Conservation (phyloP, 2,113 vertebrate genomes). For the Coregonus clupeaformis region DNA sequence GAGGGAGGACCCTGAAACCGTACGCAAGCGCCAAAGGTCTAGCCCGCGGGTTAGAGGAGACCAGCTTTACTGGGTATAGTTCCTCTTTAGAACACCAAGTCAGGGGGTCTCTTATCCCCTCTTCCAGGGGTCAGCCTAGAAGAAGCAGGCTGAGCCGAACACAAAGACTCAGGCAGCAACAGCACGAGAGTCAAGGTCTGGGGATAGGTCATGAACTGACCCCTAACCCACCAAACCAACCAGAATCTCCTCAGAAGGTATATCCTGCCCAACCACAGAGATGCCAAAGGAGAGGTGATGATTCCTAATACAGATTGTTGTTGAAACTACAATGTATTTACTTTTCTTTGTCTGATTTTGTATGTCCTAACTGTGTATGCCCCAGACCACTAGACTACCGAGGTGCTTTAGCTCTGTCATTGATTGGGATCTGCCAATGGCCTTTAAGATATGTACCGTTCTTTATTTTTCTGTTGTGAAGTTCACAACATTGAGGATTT, state of each 20-base stretch:
- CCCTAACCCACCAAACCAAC: neutral
- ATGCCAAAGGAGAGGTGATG: conserved; percentile 20
- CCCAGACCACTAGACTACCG: no score
- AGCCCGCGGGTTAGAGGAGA: conserved; percentile 1
- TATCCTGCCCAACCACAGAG: conserved; percentile 13
- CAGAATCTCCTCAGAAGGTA: neutral
- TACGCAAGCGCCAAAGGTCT: conserved; percentile 41
- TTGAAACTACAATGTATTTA: neutral
- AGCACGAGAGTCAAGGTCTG: neutral
- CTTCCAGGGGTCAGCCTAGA: neutral
- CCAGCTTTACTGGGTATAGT: neutral
- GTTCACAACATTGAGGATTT: conserved; percentile 75
- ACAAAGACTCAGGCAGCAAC: conserved; percentile 42
- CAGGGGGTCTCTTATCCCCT: neutral
- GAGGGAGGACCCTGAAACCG: neutral
- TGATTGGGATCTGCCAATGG: neutral
- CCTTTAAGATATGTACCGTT: neutral
- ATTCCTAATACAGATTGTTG: neutral
- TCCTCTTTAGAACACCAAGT: neutral
- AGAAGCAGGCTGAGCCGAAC: conserved; percentile 52
- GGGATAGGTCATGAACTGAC: neutral
- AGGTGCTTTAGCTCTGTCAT: neutral
- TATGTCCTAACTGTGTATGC: neutral
- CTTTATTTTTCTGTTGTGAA: conserved; percentile 40
- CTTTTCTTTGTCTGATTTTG: neutral